Base-by-base conservation (phyloP, 2,888 invertebrate species). In the Linyphia triangularis region DNA sequence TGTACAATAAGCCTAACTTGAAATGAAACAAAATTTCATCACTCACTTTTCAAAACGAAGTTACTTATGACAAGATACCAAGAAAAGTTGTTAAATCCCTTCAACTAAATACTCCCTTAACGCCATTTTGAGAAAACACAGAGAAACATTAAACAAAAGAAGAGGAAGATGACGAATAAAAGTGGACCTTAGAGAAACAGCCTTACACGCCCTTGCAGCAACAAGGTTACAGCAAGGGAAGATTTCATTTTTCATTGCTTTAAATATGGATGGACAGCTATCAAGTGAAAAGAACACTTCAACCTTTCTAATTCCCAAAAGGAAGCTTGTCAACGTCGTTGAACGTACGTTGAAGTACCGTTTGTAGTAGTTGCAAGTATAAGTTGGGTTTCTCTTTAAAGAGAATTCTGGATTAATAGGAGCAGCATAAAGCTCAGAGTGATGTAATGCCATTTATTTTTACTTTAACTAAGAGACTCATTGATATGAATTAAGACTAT, bases 171-270 rank as follows among this genome's bases (percentile, higher is more conserved):
- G 69, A 63, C 70, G 16, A 51, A 51, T 26, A 70, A 86, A 86
- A 86, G 79, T 73, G 79, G 73, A 28, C 86, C 67, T 63, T 24
- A 24, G 86, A 78, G 86, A 79, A 86, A 86, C 73, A 51, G 30
- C 37, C 28, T 19, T 28, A 28, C 4, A 16, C 26, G 57, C 67
- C n/a, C n/a, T n/a, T 13, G 7, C 13, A 3, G 72, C 61, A 40
- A 26, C 26, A n/a, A 70, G 59, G 59, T 26, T n/a, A 30, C 43
- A 69, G 40, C 28, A 43, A 70, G 51, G 16, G 37, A 73, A 79
- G 77, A 86, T 79, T 86, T 86, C 86, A 86, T 86, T 79, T 86
- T 86, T 86, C 86, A 86, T 65, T 51, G 78, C 63, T 19, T 86
- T 73, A 86, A 79, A 86, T 79, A 86, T 86, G 65, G 61, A 86